phyloP scores from a whole-genome alignment of 2,113 vertebrate genomes.

The Thryonomys swinderianus region DNA sequence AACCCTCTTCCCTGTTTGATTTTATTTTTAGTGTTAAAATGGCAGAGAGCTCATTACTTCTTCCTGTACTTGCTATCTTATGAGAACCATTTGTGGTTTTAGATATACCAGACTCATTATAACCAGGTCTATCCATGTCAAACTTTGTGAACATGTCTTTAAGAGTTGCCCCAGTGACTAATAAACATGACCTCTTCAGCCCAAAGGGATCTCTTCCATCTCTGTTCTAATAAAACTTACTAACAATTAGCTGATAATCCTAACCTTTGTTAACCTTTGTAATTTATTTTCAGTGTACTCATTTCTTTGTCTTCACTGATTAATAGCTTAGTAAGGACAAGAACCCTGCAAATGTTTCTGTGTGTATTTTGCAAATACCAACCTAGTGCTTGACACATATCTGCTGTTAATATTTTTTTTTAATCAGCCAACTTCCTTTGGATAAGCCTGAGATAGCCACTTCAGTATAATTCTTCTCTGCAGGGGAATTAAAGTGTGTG shows the following conservation, averaged over 20 bases:
- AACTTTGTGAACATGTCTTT: neutral
- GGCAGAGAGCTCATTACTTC: neutral
- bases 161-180: slow-evolving; percentile 25
- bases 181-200: slow-evolving; percentile 16
- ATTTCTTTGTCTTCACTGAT: slow-evolving; percentile 62
- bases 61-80: neutral
- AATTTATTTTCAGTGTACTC: slow-evolving; percentile 51
- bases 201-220: slow-evolving; percentile 5
- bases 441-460: neutral
- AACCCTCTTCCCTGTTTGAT: neutral
- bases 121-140: neutral
- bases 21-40: slow-evolving; percentile 52
- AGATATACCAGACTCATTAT: slow-evolving; percentile 15
- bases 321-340: slow-evolving; percentile 38
- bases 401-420: slow-evolving; percentile 30
- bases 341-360: neutral
- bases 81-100: slow-evolving; percentile 12
- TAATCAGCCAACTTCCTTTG: slow-evolving; percentile 16
- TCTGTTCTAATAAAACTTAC: slow-evolving; percentile 43
- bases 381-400: neutral
- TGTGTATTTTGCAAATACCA: neutral
- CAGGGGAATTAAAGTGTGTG: neutral
- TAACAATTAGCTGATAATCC: slow-evolving; percentile 37
- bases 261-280: slow-evolving; percentile 38
- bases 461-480: neutral